phyloP scores from a whole-genome alignment of 2,888 invertebrate species.

The Cremastinae sp. region DNA sequence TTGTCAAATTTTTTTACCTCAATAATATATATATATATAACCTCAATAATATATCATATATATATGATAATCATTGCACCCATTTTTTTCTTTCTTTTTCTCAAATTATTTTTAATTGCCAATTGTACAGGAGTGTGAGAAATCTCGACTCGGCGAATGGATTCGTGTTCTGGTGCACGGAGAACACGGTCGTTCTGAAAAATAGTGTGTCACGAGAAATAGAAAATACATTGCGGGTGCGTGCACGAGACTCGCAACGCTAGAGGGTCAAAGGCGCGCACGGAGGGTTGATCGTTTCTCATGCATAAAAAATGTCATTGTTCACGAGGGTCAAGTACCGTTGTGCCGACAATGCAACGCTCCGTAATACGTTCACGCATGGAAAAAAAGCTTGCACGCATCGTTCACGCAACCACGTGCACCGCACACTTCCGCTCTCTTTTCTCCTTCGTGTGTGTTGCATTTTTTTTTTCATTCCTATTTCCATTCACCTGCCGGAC shows the following conservation, averaged over 20 bases:
- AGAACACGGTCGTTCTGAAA: too few species aligned
- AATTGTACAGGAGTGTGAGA: too few species aligned
- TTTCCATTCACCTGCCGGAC: conserved; percentile 41
- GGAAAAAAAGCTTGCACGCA: conserved; percentile 31
- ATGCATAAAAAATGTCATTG: conserved; percentile 68
- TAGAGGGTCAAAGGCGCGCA: conserved; percentile 64
- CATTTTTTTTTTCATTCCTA: conserved; percentile 33
- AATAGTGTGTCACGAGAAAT: not conserved
- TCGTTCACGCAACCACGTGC: conserved; percentile 54
- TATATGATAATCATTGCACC: too few species aligned
- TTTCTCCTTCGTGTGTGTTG: not conserved
- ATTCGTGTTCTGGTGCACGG: too few species aligned
- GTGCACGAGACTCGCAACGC: conserved; percentile 5
- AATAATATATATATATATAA: too few species aligned
- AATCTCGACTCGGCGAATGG: too few species aligned
- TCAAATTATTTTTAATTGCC: too few species aligned
- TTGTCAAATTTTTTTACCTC: not conserved
- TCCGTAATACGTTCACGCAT: conserved; percentile 50
- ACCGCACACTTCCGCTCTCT: conserved; percentile 29
- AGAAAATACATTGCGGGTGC: conserved; percentile 20
- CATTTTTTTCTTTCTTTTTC: too few species aligned
- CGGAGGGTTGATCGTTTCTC: conserved; percentile 65
- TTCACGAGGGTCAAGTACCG: conserved; percentile 67
- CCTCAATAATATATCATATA: too few species aligned
- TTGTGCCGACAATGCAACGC: conserved; percentile 62